Base-by-base conservation (phyloP, 2,113 vertebrate species). In the Upupa epops region DNA sequence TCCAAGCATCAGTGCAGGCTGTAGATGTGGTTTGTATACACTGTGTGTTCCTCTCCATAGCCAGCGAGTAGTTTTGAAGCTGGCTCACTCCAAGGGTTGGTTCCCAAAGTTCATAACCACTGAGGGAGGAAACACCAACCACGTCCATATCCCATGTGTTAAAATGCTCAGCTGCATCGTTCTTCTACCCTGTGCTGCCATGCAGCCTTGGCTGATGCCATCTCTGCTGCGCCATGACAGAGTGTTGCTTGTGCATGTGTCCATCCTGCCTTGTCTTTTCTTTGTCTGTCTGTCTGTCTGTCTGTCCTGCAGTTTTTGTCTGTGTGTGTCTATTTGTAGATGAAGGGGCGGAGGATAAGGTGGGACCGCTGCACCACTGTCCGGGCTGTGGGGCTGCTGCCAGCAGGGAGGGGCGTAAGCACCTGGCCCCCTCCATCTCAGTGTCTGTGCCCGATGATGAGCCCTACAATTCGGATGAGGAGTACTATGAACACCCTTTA, bases 401-500 rank as follows among this genome's bases (percentile, higher is more conserved):
- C 86, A 13, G 94, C 84, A 84, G 97, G 94, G 98, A 98, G 98
- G 97, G 98, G 98, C 96, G 72, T 96, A 98, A 98, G 92, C 97
- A 97, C 96, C 98, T 98, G 97, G 97, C 98, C 98, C 98, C 98
- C 98, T 99, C 98, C 98, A 98, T 99, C 97, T 98, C 98, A 89
- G 98, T 99, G 97, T 99, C 98, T 98, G 98, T 98, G 98, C 98
- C 99, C 7, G 94, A 98, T 96, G 98, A 99, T 97, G 98, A 99
- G 95, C 98, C 98, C 97, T 98, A 96, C 98, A 97, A 97, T 98
- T 99, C 97, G 37, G 98, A 98, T 96, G 98, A 99, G 98, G 99
- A 99, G 97, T 98, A 98, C 98, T 99, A 97, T 99, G 98, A 99
- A 76, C 98, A 99, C 95, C 98, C 98, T 97, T 98, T 99, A 98